Conservation (phyloP, 2,113 vertebrate genomes). For the Catagonus wagneri region DNA sequence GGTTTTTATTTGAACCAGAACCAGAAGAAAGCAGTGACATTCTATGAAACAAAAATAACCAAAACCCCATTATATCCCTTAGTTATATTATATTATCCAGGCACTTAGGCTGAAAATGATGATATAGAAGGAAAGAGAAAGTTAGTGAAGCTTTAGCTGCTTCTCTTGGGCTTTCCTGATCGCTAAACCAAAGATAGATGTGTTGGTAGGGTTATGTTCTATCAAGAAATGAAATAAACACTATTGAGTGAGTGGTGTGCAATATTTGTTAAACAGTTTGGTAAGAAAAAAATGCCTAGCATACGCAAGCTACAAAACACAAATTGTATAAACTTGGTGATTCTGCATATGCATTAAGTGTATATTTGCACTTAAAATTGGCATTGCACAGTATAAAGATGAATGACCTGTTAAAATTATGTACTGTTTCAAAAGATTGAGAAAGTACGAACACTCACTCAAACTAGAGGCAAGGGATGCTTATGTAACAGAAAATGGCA, state of each 20-base stretch:
- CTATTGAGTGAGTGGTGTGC: neutral
- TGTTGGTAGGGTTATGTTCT: neutral
- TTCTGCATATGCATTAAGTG: neutral
- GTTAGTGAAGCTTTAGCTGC: neutral
- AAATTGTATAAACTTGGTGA: neutral
- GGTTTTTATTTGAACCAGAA: neutral
- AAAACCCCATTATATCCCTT: neutral
- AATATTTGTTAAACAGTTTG: neutral
- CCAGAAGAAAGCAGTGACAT: neutral
- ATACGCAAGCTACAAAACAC: neutral
- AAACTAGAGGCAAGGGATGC: neutral
- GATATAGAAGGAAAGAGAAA: neutral
- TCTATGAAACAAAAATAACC: neutral
- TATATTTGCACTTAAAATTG: conserved; percentile 18
- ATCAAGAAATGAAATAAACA: neutral
- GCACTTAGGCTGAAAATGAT: neutral
- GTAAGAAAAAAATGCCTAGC: neutral
- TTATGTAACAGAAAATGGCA: neutral
- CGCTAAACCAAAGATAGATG: neutral
- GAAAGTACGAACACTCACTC: neutral
- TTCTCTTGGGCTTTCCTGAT: neutral
- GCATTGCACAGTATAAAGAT: neutral
- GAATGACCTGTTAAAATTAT: neutral
- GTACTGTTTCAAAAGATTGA: neutral
- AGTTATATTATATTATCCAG: neutral